A percentile compares a stretch with the other conserved stretches of the same genome.
Evolutionary conservation across 2,888 invertebrate genomes (phyloP).

Genomic region (Malthinus seriepunctatus): DNA sequence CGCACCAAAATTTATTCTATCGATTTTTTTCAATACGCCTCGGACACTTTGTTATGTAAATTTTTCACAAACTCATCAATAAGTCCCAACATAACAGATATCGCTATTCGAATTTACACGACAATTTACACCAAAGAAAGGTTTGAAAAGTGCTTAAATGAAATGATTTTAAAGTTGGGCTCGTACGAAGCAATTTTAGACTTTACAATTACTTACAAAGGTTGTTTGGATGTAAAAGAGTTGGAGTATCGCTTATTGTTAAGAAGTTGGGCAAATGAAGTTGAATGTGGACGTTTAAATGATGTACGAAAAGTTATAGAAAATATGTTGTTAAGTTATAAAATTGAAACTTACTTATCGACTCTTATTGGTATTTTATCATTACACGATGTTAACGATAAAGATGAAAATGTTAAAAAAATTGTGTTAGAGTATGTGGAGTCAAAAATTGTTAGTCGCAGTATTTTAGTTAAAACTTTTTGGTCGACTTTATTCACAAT

Average conservation of each 20-base stretch:
- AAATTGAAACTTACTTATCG: conserved; percentile 47
- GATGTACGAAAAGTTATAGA: conserved; percentile 42
- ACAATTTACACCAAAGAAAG: conserved; percentile 51
- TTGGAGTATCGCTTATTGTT: conserved; percentile 44
- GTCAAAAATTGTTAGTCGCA: conserved; percentile 48
- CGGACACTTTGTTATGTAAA: conserved; percentile 55
- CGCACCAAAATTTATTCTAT: conserved; percentile 40
- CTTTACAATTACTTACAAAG: conserved; percentile 36
- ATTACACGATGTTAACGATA: conserved; percentile 31
- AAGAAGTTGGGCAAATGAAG: conserved; percentile 39
- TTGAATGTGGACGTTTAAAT: conserved; percentile 42
- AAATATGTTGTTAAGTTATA: conserved; percentile 48
- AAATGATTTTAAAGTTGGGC: conserved; percentile 42
- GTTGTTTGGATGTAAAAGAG: conserved; percentile 10
- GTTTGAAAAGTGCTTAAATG: conserved; percentile 49
- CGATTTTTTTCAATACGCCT: conserved; percentile 50
- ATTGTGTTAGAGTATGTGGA: conserved; percentile 43
- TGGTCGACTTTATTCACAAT: conserved; percentile 49
- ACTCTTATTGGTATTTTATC: conserved; percentile 43
- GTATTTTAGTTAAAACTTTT: conserved; percentile 46
- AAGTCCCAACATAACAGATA: conserved; percentile 48
- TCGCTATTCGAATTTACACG: conserved; percentile 55
- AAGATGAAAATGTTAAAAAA: conserved; percentile 37
- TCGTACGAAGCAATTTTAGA: conserved; percentile 44
- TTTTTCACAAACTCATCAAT: conserved; percentile 50